Evolutionary conservation across 2,888 invertebrate species (phyloP).

Genomic region (Drosophila paranaensis): DNA sequence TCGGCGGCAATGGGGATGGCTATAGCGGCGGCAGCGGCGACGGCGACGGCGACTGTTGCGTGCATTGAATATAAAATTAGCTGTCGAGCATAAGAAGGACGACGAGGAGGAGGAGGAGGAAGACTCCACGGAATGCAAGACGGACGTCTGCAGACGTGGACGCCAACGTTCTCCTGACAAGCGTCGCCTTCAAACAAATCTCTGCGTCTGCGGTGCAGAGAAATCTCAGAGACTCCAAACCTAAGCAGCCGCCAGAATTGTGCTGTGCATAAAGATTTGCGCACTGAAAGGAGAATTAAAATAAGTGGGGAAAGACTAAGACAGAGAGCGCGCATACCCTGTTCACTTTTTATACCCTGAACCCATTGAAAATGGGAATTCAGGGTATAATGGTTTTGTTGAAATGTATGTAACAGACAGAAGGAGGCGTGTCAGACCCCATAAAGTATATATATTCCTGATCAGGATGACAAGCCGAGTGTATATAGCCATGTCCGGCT

Average conservation of each 20-base stretch:
- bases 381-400: too few relatives aligned
- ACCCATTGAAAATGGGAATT: too few relatives aligned
- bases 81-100: slow-evolving; percentile 8
- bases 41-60: slow-evolving; percentile 64
- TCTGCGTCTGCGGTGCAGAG: slow-evolving; percentile 14
- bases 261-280: slow-evolving; percentile 44
- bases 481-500: too few relatives aligned
- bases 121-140: slow-evolving; percentile 9
- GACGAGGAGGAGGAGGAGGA: background rate
- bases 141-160: slow-evolving; percentile 29
- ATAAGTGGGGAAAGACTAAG: background rate
- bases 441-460: too few relatives aligned
- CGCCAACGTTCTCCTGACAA: slow-evolving; percentile 31
- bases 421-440: too few relatives aligned
- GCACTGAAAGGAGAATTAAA: background rate
- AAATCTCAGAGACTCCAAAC: slow-evolving; percentile 51
- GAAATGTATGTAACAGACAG: too few relatives aligned
- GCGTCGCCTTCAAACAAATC: slow-evolving; percentile 35
- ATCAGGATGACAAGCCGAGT: too few relatives aligned
- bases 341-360: background rate
- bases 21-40: slow-evolving; percentile 53
- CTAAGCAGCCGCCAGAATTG: slow-evolving; percentile 42
- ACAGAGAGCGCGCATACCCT: background rate
- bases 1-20: slow-evolving; percentile 45
- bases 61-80: slow-evolving; percentile 77